Base-by-base conservation (phyloP, 2,797 vertebrate species). In the Yasuhikotakia modesta region DNA sequence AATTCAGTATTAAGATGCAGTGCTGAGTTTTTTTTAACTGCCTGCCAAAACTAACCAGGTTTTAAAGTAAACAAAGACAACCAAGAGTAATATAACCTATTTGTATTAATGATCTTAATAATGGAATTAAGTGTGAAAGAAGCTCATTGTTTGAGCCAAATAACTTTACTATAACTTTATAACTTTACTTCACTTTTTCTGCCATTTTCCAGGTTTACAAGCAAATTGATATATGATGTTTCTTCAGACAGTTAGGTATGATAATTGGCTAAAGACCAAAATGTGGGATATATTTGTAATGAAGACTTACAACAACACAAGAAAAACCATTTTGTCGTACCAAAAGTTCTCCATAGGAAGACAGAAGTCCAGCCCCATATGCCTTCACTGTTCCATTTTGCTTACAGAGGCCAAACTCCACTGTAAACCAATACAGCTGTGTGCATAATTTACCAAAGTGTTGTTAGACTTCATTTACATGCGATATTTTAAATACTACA, bases 351-450 rank as follows among this genome's bases (percentile, higher is more conserved):
- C 93, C 94, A 0, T 94, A 95, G 5, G 95, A 93, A 0, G 93
- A 95, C 68, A 96, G 89, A 14, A 95, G 90, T 16, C 92, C 94
- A 21, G 93, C 93, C 1, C 94, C 93, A 0, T 93, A 96, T 4
- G 94, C 94, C 85, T 92, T 96, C 68, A 95, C 88, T 0, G 76
- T 45, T 50, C 92, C 92, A 0, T 93, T 94, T 89, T 95, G 90
- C 82, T 94, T 95, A 77, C 93, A 95, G 73, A 96, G 93, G n/a
- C 93, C 93, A 48, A 95, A 94, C 82, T 96, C 93, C 79, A 94
- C 90, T 16, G 94, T 94, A 74, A 97, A 96, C 93, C 95, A 95
- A 74, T 93, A 95, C 32, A 97, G 81, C 92, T 94, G 75, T 14
- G 66, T 43, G 35, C 27, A 6, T 65, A 27, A 64, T n/a, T 22